Evolutionary conservation across 2,113 vertebrate genomes (phyloP), one percentile per base, ranked within the genome.

Genomic region (Heloderma charlesbogerti): DNA sequence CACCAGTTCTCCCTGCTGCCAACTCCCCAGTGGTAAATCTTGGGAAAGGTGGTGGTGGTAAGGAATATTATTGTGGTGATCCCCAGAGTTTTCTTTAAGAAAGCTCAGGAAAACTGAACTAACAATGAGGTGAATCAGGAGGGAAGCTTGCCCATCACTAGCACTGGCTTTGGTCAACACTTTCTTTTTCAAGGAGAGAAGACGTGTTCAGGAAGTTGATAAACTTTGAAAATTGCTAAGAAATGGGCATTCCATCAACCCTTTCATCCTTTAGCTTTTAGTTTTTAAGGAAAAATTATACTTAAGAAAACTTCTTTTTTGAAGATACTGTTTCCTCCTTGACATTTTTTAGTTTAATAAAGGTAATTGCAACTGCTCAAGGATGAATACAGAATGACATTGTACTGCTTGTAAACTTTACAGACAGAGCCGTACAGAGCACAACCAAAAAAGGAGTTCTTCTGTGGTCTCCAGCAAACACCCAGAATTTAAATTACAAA

Each of bases 341-440:
- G 71, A 63, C 54, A 87, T 80, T 91, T 7, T 0, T 85, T 78
- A 88, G 89, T 16, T 63, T 66, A 25, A 86, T 88, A 51, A 83
- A 34, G 34, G 48, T 91, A 92, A 90, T 80, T 85, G n/a, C 72
- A 92, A 74, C 4, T 90, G 71, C n/a, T 90, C 69, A 29, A 81
- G 66, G 89, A 43, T 43, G 89, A 88, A 15, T 22, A 86, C 10
- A 84, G 45, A 1, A 0, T 18, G 67, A 34, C 1, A 43, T 8
- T 27, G 37, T 20, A 80, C 18, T 7, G 1, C 86, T 31, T 74
- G 20, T 0, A 4, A 29, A 40, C 29, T 80, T 80, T 48, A 54
- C 67, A 72, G n/a, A 86, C 78, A 80, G 4, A 2, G 6, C 75
- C n/a, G 43, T 43, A 37, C 12, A 43, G 48, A 57, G 13, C 22